phyloP scores from a whole-genome alignment of 2,113 vertebrate genomes.

The Malaclemys terrapin region DNA sequence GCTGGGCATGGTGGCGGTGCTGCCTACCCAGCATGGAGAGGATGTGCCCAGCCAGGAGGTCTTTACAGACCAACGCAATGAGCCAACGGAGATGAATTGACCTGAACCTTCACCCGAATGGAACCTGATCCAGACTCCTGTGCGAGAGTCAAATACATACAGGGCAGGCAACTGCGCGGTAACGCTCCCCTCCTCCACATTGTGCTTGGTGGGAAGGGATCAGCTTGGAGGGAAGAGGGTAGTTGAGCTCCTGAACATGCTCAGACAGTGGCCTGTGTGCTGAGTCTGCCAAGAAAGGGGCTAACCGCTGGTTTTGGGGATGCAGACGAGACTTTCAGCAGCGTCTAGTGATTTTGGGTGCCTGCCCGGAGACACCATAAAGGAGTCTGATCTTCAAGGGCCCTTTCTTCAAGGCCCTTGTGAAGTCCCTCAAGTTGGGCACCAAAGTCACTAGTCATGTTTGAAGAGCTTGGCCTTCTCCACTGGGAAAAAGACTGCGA shows the following conservation, averaged over 20 bases:
- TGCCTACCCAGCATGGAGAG: not conserved
- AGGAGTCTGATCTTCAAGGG: not conserved
- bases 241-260: not conserved
- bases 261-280: not conserved
- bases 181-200: not conserved
- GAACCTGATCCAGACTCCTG: not conserved
- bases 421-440: not conserved
- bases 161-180: not conserved
- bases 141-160: not conserved
- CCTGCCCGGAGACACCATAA: not conserved
- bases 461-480: not conserved
- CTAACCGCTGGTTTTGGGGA: not conserved
- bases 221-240: not conserved
- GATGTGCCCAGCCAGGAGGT: not conserved
- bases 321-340: not conserved
- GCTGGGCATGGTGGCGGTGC: fast-evolving
- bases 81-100: not conserved
- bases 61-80: fast-evolving
- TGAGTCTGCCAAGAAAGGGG: not conserved
- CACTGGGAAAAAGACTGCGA: not conserved
- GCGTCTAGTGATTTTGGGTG: not conserved
- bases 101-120: too few species aligned
- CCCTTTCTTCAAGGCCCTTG: not conserved
- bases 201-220: not conserved
- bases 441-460: not conserved